A percentile compares a stretch with the other conserved stretches of the same genome.
These are phyloP conservation scores for Aurelia aurita DNA, from an alignment of 30 jellyfish, hydroid and myxozoan species.

Conservation along the genomic window DNA sequence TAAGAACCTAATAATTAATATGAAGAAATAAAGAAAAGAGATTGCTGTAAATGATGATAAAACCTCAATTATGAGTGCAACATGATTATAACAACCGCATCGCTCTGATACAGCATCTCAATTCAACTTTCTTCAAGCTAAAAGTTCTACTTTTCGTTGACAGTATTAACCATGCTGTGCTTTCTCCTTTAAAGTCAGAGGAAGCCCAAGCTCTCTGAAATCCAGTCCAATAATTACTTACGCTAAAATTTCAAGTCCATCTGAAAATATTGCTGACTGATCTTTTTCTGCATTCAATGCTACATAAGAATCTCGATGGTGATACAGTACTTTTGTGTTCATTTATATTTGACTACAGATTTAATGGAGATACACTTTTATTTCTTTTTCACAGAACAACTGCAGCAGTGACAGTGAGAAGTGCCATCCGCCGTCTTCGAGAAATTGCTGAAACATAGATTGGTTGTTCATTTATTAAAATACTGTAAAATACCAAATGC, in stretches of 20 bases:
- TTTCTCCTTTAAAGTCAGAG: no score
- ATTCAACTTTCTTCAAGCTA: no score
- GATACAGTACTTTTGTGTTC: background rate
- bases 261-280: background rate
- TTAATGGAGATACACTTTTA: background rate
- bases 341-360: background rate
- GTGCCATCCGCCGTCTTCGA: constrained; percentile 95
- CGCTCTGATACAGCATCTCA: constrained; percentile 59
- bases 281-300: background rate
- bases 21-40: background rate
- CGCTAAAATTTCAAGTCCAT: background rate
- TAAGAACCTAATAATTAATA: no score
- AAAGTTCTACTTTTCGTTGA: no score
- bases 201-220: background rate
- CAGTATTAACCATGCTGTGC: no score
- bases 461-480: background rate
- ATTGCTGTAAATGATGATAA: constrained; percentile 19
- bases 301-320: background rate
- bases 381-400: constrained; percentile 72
- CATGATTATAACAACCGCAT: constrained; percentile 43
- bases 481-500: background rate
- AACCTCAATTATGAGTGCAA: constrained; percentile 19
- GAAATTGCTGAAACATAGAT: constrained; percentile 86
- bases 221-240: background rate
- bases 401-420: constrained; percentile 95